Percentiles rank a stretch among this genome's conserved stretches.
These are phyloP conservation scores for Amphimallon solstitiale DNA, from an alignment of 2,888 invertebrate species.

Conservation along the genomic window DNA sequence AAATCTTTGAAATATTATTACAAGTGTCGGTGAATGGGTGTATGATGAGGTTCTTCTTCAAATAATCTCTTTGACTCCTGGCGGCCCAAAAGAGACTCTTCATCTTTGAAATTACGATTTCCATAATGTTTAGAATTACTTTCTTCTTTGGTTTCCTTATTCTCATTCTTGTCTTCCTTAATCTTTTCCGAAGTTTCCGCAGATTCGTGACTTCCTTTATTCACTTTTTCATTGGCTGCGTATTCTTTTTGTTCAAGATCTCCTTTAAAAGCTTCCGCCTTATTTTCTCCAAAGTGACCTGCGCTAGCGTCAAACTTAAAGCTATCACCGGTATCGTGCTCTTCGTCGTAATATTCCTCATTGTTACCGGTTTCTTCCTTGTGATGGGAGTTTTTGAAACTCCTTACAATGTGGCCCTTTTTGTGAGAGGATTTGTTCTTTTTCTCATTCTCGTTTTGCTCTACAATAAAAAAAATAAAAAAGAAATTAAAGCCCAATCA, in stretches of 20 bases:
- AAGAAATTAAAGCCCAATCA: no score
- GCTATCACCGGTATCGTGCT: constrained; percentile 68
- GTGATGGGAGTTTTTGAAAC: constrained; percentile 69
- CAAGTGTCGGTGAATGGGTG: constrained; percentile 1
- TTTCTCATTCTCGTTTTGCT: constrained; percentile 65
- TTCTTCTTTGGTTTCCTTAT: constrained; percentile 60
- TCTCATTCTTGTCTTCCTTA: constrained; percentile 7
- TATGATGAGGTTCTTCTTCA: constrained; percentile 62
- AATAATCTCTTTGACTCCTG: constrained; percentile 66
- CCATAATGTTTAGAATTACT: constrained; percentile 57
- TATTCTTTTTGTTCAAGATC: constrained; percentile 66
- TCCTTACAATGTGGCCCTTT: constrained; percentile 69
- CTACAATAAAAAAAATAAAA: constrained; percentile 6
- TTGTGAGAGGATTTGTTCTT: constrained; percentile 68
- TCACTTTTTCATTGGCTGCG: constrained; percentile 65
- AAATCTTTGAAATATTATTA: not conserved
- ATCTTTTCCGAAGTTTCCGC: constrained; percentile 47
- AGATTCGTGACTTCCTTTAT: constrained; percentile 67
- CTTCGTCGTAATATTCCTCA: constrained; percentile 69
- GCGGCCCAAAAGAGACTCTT: constrained; percentile 66
- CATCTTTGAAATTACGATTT: constrained; percentile 67
- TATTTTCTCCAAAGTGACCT: constrained; percentile 66
- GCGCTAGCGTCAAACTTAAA: constrained; percentile 66
- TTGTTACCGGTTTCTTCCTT: constrained; percentile 70
- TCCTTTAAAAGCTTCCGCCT: constrained; percentile 66